Percentiles rank a stretch among this genome's conserved stretches.
Evolutionary conservation across 2,797 vertebrate species (phyloP).

Genomic region (Paratrypauchen microcephalus): DNA sequence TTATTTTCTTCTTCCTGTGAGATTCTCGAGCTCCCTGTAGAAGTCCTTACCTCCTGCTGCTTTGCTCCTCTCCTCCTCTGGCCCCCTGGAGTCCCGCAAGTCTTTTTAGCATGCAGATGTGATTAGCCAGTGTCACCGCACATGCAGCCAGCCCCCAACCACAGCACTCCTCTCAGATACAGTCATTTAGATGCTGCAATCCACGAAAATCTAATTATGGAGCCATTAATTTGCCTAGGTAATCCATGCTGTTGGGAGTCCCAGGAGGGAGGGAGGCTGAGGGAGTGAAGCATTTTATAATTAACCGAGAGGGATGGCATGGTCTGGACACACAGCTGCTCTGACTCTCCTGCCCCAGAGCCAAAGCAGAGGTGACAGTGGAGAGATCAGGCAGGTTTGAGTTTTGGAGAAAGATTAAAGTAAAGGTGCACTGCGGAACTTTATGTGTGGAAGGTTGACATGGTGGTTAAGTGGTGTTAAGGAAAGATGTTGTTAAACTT

Average conservation of each 20-base stretch:
- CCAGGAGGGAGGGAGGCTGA: constrained; percentile 73
- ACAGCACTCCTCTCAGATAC: constrained; percentile 62
- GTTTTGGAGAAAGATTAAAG: background rate
- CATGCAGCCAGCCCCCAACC: constrained; percentile 56
- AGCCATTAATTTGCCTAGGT: constrained; percentile 84
- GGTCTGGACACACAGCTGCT: constrained; percentile 58
- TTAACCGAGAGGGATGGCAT: constrained; percentile 69
- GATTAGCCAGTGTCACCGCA: constrained; percentile 68
- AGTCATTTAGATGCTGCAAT: constrained; percentile 75
- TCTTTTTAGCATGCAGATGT: constrained; percentile 66
- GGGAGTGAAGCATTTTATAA: constrained; percentile 80
- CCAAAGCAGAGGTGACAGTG: constrained; percentile 32
- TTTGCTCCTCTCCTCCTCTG: background rate
- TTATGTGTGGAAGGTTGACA: too few species aligned
- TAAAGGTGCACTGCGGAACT: too few species aligned
- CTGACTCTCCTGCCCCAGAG: constrained; percentile 50
- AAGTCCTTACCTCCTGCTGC: background rate
- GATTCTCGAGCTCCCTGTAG: background rate
- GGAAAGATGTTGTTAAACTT: too few species aligned
- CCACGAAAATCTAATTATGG: constrained; percentile 83
- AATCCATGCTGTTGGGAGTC: constrained; percentile 82
- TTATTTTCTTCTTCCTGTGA: background rate
- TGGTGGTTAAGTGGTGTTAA: too few species aligned
- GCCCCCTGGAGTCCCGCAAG: constrained; percentile 13
- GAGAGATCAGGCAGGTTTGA: background rate